Evolutionary conservation across 2,113 vertebrate species (phyloP), one percentile per base, ranked within the genome.

Genomic region (Aegithalos caudatus): DNA sequence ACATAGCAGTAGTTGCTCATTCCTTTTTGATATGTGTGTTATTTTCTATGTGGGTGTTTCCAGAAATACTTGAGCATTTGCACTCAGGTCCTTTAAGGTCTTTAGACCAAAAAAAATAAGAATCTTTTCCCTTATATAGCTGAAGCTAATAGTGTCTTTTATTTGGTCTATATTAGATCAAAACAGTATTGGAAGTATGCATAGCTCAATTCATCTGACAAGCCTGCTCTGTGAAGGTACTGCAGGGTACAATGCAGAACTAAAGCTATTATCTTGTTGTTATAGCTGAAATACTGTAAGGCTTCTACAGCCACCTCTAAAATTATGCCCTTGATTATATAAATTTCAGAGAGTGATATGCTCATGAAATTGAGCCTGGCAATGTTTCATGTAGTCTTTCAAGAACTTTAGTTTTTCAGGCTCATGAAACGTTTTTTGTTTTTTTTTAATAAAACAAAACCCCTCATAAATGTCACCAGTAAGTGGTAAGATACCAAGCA

Each of bases 401-500:
- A 70, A 74, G 47, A 86, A 44, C 37, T 77, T 80, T 73, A 70
- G 6, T 50, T 89, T 89, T 78, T 64, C 72, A 74, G 51, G 20
- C 56, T 96, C 0, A 0, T 62, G 72, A 78, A 83, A 77, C 7
- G 0, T 53, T 67, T 38, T 78, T 11, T 70, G 27, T 71, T 61
- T 56, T 58, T 66, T 80, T 79, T 47, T 1, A 31, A 53, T 69
- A 58, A 74, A 87, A 57, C 5, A 81, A 64, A 81, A 18, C 3
- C 21, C 16, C 9, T 33, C 27, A 72, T 44, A 93, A 86, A 56
- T 86, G 72, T 94, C 92, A 94, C 56, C 35, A 53, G 80, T 73
- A 88, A 44, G 58, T 92, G 86, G 88, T 92, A 91, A 95, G 88
- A 93, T 81, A 78, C 67, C 35, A 95, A 67, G 80, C 25, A 77